A percentile compares a stretch with the other conserved stretches of the same genome.
phyloP scores from a whole-genome alignment of 2,113 vertebrate genomes.

The Gymnarchus niloticus region DNA sequence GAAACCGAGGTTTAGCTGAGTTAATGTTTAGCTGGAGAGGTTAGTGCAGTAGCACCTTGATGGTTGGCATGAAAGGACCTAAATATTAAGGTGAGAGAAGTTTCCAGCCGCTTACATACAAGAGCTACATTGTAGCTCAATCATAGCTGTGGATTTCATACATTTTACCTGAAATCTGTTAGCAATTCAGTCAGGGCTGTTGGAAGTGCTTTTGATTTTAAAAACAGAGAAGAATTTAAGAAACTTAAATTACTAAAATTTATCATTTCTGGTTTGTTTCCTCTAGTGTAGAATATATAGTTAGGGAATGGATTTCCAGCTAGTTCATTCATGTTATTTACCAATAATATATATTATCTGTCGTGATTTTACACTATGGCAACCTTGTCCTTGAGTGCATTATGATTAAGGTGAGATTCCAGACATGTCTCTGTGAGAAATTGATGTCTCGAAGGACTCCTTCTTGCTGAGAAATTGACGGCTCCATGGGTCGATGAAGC shows the following conservation, averaged over 20 bases:
- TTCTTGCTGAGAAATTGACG: not conserved
- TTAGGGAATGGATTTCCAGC: not conserved
- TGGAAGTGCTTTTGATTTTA: not conserved
- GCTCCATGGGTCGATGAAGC: not conserved
- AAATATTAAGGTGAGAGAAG: not conserved
- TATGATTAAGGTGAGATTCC: not conserved
- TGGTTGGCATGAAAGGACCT: not conserved
- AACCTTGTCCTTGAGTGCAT: not conserved
- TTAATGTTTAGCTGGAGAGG: slow-evolving; percentile 7
- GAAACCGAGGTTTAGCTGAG: not conserved
- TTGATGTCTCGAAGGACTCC: not conserved
- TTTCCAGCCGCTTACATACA: not conserved
- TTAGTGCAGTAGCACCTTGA: not conserved
- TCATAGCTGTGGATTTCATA: not conserved
- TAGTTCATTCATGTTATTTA: not conserved
- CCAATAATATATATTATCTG: not conserved
- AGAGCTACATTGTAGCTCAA: not conserved
- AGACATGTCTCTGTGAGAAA: not conserved
- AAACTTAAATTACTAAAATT: no score
- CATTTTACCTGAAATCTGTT: not conserved
- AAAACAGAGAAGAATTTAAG: not conserved
- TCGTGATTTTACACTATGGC: not conserved
- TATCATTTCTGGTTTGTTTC: not conserved
- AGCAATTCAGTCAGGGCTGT: not conserved
- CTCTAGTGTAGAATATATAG: not conserved